Conservation (phyloP, 2,797 vertebrate species). For the Gymnothorax javanicus region DNA sequence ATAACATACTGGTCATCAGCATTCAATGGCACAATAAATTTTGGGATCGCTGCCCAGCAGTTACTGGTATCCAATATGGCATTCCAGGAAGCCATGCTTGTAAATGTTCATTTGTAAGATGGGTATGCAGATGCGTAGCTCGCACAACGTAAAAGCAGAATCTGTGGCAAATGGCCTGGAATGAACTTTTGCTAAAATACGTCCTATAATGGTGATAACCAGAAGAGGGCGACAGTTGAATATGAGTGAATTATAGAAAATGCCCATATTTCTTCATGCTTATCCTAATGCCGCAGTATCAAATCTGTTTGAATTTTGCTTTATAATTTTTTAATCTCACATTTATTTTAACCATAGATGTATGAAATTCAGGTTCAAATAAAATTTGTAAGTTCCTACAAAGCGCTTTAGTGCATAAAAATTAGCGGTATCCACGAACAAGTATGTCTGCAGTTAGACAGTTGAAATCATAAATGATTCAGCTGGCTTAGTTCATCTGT, state of each 20-base stretch:
- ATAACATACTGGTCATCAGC: neutral
- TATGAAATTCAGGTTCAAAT: no score
- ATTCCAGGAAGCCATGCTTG: slow-evolving; percentile 7
- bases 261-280: neutral
- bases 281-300: neutral
- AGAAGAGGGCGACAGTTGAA: slow-evolving; percentile 18
- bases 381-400: no score
- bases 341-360: neutral
- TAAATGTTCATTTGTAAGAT: neutral
- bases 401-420: no score
- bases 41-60: neutral
- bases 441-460: no score
- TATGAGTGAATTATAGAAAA: neutral
- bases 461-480: no score
- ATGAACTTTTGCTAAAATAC: neutral
- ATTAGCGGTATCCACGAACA: no score
- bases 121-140: neutral
- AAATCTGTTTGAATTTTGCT: neutral
- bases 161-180: neutral
- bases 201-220: neutral
- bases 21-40: neutral
- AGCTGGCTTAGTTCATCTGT: no score
- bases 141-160: neutral
- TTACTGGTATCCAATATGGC: neutral
- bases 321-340: neutral